Evolutionary conservation across 2,888 invertebrate species (phyloP), one percentile per base, ranked within the genome.

Genomic region (Onchidella celtica): DNA sequence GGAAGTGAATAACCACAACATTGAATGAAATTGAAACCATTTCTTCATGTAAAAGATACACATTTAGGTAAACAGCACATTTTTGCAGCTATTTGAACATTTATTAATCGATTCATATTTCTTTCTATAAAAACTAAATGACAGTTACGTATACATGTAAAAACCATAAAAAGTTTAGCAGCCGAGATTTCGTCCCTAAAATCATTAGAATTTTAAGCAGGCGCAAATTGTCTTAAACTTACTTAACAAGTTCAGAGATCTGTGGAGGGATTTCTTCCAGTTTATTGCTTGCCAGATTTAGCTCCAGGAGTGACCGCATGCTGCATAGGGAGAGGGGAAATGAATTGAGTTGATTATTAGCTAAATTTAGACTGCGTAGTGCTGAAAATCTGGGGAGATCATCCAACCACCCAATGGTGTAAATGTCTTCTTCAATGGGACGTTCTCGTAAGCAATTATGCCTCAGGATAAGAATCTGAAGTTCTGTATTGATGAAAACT

Each of bases 371-470:
- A 82, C 92, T 93, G 40, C 91, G 86, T 47, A 94, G 86, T 24
- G 89, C 85, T 55, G 86, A 87, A 83, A 94, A 93, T 66, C 93
- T 91, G 9, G 91, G 91, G 36, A 94, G 88, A 85, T 94, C 94
- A 86, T 94, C 94, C 24, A 94, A 87, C 93, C 93, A 94, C 40
- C 94, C 94, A 36, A 90, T 93, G 72, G 91, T 92, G 84, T 92
- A 92, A 82, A 92, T 91, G 77, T 93, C 93, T 79, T 93, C 93
- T 69, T 92, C 92, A 6, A 91, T 88, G 2, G 93, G 93, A 24
- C 93, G 80, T 69, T 92, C 90, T 77, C 89, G 88, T 79, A 94
- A 88, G 9, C 91, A 92, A 84, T 94, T 94, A 83, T 94, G 92
- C 24, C 94, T 88, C 77, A 94, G 88, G 84, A 94, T 94, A 32